Conservation (phyloP, 37 sponge, comb jelly and placozoan species). For the Diacarnus erythraeanus region DNA sequence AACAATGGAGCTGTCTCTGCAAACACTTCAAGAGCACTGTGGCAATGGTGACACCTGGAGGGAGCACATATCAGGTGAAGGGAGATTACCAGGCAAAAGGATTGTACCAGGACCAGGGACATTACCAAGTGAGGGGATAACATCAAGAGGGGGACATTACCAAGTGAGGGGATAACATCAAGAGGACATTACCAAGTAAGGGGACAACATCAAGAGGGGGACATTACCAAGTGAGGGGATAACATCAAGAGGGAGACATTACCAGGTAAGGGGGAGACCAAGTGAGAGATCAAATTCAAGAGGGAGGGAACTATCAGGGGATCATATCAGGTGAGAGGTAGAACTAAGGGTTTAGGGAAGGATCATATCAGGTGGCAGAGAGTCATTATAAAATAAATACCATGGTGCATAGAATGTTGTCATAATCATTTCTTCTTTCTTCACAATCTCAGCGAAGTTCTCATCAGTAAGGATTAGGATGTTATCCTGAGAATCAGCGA, state of each 20-base stretch:
- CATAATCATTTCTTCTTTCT: slow-evolving; percentile 45
- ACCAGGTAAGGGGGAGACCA: no score
- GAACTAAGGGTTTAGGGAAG: background rate
- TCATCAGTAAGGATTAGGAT: slow-evolving; percentile 37
- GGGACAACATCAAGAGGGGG: no score
- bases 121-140: no score
- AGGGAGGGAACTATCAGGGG: slow-evolving; percentile 19
- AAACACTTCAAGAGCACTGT: slow-evolving; percentile 5
- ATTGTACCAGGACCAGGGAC: slow-evolving; percentile 58
- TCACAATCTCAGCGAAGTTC: slow-evolving; percentile 44
- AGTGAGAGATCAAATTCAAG: no score
- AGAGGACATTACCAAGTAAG: no score
- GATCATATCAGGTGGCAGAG: no score
- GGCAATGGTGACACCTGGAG: slow-evolving; percentile 55
- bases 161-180: no score
- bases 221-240: no score
- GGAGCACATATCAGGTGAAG: background rate
- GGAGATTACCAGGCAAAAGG: slow-evolving; percentile 54
- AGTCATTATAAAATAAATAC: no score
- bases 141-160: no score
- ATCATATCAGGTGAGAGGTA: slow-evolving; percentile 20
- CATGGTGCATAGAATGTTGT: slow-evolving; percentile 70
- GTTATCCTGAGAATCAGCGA: background rate
- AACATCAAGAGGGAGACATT: no score
- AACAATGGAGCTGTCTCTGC: slow-evolving; percentile 18